These are phyloP conservation scores for Phylloscopus whistleri DNA, from an alignment of 2,113 vertebrate genomes.

Conservation along the genomic window DNA sequence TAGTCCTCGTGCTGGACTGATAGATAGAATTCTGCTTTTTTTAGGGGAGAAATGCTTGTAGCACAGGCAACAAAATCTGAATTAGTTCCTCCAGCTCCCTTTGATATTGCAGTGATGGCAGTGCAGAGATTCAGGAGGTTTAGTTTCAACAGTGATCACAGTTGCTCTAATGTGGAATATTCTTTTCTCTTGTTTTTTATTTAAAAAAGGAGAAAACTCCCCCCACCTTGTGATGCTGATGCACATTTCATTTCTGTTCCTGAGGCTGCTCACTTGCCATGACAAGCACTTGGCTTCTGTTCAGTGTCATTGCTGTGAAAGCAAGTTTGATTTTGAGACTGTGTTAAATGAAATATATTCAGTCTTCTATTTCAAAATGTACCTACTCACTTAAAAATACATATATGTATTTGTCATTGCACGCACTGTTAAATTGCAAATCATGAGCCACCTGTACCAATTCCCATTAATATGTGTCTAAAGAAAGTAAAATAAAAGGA, in stretches of 20 bases:
- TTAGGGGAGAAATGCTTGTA: background rate
- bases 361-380: background rate
- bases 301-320: background rate
- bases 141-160: conserved; percentile 8
- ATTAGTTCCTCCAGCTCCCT: background rate
- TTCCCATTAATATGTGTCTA: background rate
- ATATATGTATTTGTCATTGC: background rate
- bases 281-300: background rate
- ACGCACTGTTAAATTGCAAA: background rate
- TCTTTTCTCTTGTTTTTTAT: background rate
- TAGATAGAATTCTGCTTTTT: background rate
- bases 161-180: background rate
- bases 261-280: background rate
- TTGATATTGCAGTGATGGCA: background rate
- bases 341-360: background rate
- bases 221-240: background rate
- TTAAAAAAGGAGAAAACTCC: background rate
- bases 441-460: background rate
- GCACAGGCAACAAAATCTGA: background rate
- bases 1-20: background rate
- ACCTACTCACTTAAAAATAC: background rate
- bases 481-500: background rate
- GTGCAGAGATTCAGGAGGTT: background rate
- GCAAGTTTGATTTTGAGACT: background rate
- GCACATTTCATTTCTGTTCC: background rate